These are phyloP conservation scores for Eupithecia pulchellata DNA, from an alignment of 2,888 invertebrate species.

Conservation along the genomic window DNA sequence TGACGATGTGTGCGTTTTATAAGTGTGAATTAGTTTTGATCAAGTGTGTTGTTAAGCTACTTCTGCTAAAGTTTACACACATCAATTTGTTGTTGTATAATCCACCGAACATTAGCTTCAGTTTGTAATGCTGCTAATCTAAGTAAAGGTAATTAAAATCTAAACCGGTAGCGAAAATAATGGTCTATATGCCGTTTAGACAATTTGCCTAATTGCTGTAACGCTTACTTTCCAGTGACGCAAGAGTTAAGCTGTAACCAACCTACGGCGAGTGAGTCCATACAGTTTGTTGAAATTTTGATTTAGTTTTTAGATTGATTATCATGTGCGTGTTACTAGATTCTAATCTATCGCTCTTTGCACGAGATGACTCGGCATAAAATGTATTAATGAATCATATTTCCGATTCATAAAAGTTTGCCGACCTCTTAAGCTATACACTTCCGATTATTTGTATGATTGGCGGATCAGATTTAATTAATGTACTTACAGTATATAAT, in stretches of 20 bases:
- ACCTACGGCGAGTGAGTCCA: neutral
- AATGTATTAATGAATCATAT: too few relatives aligned
- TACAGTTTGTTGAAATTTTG: neutral
- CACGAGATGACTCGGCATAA: too few relatives aligned
- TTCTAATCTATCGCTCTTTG: too few relatives aligned
- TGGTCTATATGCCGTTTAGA: constrained; percentile 69
- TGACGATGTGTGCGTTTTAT: neutral
- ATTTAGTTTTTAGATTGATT: too few relatives aligned
- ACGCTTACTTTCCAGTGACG: constrained; percentile 67
- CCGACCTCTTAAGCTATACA: too few relatives aligned
- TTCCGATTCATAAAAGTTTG: too few relatives aligned
- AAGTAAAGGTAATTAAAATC: constrained; percentile 64
- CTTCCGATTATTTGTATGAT: too few relatives aligned
- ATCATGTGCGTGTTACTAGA: too few relatives aligned
- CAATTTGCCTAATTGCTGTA: constrained; percentile 74
- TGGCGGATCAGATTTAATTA: too few relatives aligned
- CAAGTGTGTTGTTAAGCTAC: neutral
- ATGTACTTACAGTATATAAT: too few relatives aligned
- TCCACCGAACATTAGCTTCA: constrained; percentile 48
- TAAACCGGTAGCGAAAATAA: constrained; percentile 68
- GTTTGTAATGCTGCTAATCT: constrained; percentile 60
- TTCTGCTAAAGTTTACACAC: neutral
- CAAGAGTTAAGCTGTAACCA: constrained; percentile 50
- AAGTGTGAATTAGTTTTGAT: neutral
- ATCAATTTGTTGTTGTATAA: constrained; percentile 26